phyloP scores from a whole-genome alignment of 1,140 invertebrate genomes.

The Drosophila navojoa region DNA sequence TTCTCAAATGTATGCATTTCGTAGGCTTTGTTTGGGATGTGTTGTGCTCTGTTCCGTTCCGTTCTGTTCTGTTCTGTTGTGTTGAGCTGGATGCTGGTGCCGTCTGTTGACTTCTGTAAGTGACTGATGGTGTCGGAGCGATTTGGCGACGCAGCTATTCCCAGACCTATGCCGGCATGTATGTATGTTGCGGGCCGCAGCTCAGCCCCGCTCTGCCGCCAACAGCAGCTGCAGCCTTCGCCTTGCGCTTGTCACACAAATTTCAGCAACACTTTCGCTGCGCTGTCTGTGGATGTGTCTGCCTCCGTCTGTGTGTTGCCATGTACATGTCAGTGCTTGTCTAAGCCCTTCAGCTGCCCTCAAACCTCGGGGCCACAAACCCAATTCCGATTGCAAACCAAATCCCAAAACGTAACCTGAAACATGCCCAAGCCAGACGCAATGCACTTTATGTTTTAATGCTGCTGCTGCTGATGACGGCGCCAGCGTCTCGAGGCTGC shows the following conservation, averaged over 20 bases:
- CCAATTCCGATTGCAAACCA: conserved; percentile 20
- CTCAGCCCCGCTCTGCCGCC: not conserved
- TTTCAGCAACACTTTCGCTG: conserved; percentile 58
- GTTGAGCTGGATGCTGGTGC: not conserved
- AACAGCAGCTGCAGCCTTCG: conserved; percentile 34
- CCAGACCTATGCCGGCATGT: conserved; percentile 14
- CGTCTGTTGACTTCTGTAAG: conserved; percentile 55
- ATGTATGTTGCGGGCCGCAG: not conserved
- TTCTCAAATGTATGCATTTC: conserved; percentile 58
- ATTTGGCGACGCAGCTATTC: conserved; percentile 37
- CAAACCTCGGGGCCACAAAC: conserved; percentile 13
- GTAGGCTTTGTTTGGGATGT: conserved; percentile 45
- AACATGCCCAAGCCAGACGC: conserved; percentile 59
- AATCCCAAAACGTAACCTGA: conserved; percentile 46
- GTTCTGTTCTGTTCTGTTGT: not conserved
- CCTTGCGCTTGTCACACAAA: conserved; percentile 64
- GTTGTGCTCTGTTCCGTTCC: not conserved
- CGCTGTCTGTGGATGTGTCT: conserved; percentile 24
- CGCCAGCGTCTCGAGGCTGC: conserved; percentile 51
- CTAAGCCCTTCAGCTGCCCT: conserved; percentile 5
- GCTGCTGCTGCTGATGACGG: conserved; percentile 55
- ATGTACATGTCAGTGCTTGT: conserved; percentile 57
- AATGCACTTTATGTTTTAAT: conserved; percentile 75
- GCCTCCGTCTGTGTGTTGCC: conserved; percentile 11
- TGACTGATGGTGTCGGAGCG: conserved; percentile 68